phyloP scores from a whole-genome alignment of 2,888 invertebrate genomes.

The Philhelius pedissequus region DNA sequence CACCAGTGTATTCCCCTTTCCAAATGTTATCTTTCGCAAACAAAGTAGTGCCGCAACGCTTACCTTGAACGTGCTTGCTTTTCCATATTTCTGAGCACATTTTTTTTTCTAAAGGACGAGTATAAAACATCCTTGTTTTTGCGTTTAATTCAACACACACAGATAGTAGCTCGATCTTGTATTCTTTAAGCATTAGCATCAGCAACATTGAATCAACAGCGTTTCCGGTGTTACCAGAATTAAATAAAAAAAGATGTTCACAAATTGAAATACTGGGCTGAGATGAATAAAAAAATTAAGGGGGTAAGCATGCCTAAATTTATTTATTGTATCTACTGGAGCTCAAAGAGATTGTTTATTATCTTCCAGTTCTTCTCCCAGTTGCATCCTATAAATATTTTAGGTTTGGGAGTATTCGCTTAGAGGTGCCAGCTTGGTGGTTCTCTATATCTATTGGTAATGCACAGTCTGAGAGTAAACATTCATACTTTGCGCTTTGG shows the following conservation, averaged over 20 bases:
- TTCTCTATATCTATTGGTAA: no score
- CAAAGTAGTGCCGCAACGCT: conserved; percentile 17
- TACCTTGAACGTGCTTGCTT: conserved; percentile 53
- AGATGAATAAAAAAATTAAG: no score
- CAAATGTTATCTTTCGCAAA: conserved; percentile 14
- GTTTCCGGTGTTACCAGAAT: background rate
- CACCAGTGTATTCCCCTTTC: background rate
- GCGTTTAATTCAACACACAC: conserved; percentile 42
- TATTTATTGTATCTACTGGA: no score
- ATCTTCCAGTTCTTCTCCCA: no score
- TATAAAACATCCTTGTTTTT: conserved; percentile 41
- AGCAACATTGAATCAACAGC: conserved; percentile 47
- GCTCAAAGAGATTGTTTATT: no score
- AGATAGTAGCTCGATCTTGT: background rate
- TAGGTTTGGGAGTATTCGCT: no score
- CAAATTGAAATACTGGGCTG: no score
- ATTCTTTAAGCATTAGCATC: background rate
- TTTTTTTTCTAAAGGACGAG: background rate
- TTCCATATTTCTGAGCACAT: background rate
- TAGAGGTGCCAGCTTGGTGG: no score
- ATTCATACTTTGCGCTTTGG: no score
- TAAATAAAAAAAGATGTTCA: background rate
- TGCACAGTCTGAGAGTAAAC: no score
- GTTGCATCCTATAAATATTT: no score
- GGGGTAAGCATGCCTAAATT: no score